phyloP scores from a whole-genome alignment of 2,888 invertebrate species.

The Philonicus albiceps region DNA sequence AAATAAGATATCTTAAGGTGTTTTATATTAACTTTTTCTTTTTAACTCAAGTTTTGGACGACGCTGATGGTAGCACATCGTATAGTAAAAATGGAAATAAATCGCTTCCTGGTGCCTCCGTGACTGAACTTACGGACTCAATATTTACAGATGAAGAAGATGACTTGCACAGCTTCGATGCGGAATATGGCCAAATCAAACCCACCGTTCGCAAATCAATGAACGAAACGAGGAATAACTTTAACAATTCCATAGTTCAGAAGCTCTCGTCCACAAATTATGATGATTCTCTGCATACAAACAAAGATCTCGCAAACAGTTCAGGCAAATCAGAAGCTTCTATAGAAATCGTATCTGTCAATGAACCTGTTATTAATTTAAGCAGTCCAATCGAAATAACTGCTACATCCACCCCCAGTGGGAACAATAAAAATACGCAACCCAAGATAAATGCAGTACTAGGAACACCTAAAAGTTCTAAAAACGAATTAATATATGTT shows the following conservation, averaged over 20 bases:
- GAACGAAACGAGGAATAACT: neutral
- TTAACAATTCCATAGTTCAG: constrained; percentile 37
- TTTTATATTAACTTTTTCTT: neutral
- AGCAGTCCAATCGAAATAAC: too few relatives aligned
- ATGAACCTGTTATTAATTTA: neutral
- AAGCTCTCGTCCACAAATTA: constrained; percentile 47
- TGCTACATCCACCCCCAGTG: neutral
- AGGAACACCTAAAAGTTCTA: neutral
- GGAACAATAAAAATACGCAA: neutral
- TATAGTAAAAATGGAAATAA: neutral
- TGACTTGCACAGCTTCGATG: constrained; percentile 8
- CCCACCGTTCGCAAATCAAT: neutral
- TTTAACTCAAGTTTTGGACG: neutral
- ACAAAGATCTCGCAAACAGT: neutral
- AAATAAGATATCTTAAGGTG: neutral
- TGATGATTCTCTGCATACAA: neutral
- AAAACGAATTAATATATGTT: constrained; percentile 47
- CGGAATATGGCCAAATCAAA: neutral
- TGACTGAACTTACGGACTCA: neutral
- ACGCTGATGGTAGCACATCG: neutral
- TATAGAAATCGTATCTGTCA: neutral
- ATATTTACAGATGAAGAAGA: constrained; percentile 22
- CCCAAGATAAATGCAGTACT: neutral
- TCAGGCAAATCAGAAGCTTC: neutral
- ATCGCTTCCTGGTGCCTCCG: too few relatives aligned